These are phyloP conservation scores for Sigmodon hispidus DNA, from an alignment of 2,113 vertebrate species.

Conservation along the genomic window DNA sequence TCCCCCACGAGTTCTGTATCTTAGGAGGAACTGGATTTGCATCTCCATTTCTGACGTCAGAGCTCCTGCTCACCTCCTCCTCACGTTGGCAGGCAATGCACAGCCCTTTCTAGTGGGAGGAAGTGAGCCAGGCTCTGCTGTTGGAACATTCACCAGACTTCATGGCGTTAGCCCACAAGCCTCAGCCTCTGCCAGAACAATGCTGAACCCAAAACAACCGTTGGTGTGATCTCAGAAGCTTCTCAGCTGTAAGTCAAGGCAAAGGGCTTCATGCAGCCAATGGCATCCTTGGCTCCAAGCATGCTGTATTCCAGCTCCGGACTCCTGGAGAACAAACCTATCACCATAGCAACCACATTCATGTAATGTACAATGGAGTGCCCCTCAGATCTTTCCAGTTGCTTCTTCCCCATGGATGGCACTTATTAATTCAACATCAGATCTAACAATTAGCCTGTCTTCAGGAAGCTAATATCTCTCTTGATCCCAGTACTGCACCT, in stretches of 20 bases:
- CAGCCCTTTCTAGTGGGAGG: neutral
- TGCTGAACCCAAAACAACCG: neutral
- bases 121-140: neutral
- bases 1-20: neutral
- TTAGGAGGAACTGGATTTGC: neutral
- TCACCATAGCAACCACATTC: slow-evolving; percentile 80
- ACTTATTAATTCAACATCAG: slow-evolving; percentile 68
- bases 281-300: slow-evolving; percentile 24
- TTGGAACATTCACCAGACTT: neutral
- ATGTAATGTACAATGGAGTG: slow-evolving; percentile 37
- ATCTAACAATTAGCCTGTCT: slow-evolving; percentile 72
- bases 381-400: neutral
- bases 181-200: neutral
- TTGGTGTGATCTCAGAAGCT: neutral
- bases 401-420: neutral
- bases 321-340: slow-evolving; percentile 72
- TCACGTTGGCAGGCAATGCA: neutral
- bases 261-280: slow-evolving; percentile 32
- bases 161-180: neutral
- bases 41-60: neutral
- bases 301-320: slow-evolving; percentile 64
- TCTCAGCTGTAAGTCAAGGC: neutral
- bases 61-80: neutral
- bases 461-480: slow-evolving; percentile 68
- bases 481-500: slow-evolving; percentile 35